Base-by-base conservation (phyloP, 2,888 invertebrate species). In the Drosophila fulvimacula region DNA sequence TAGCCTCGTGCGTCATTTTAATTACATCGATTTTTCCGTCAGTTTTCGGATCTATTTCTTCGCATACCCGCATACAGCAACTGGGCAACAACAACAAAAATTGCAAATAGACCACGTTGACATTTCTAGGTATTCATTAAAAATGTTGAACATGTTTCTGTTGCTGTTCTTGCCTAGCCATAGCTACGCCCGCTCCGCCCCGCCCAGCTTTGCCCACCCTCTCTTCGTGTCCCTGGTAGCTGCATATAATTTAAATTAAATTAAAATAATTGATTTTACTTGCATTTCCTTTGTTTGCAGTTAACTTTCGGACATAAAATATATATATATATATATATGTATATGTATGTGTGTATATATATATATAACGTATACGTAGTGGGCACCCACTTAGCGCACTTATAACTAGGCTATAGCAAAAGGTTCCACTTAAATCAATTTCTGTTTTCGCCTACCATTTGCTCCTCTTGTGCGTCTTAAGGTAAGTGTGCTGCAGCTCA, bases 221-320 rank as follows among this genome's bases (percentile, higher is more conserved):
- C 21, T 19, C 10, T 32, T 9, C 17, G 21, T 36, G 15, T 41
- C 34, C 7, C n/a, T 17, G 13, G n/a, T 0, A 36, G n/a, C 17
- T 69, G 73, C 69, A 73, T 81, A 63, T 61, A 56, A 72, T 81
- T 87, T 87, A 82, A 85, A 85, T 89, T 89, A 36, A 85, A 85
- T 85, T 85, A 85, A 85, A 84, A 80, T 77, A 87, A 89, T 89
- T 84, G 80, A 81, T 89, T 87, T 89, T 74, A 64, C 67, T 72
- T 64, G 57, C 19, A 65, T 66, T 70, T 57, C 42, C 15, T 51
- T 69, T 42, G 10, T 3, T 88, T 85, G 52, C 89, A 85, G 84
- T 85, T 79, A 84, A 79, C 72, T 74, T 74, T 82, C 32, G 79
- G 74, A 69, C 67, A 57, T 41, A 10, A 27, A 46, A n/a, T 27